Percentiles rank a stretch among this genome's conserved stretches.
Evolutionary conservation across 2,888 invertebrate species (phyloP).

Genomic region (Trissolcus japonicus): DNA sequence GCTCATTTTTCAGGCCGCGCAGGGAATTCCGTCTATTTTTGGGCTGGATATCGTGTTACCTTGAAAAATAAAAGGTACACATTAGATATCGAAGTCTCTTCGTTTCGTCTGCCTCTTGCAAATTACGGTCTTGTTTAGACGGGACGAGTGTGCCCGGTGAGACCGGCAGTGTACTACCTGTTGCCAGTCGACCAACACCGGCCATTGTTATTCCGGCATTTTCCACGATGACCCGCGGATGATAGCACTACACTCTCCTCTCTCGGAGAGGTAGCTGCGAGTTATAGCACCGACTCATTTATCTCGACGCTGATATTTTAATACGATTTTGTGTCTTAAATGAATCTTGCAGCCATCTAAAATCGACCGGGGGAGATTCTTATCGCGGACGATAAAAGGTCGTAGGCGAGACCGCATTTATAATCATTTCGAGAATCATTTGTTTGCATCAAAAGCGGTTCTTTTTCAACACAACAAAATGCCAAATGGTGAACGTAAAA

Average conservation of each 20-base stretch:
- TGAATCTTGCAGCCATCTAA: conserved; percentile 7
- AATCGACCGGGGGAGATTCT: conserved; percentile 15
- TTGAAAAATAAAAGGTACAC: conserved; percentile 48
- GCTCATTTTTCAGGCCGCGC: conserved; percentile 54
- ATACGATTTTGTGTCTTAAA: conserved; percentile 21
- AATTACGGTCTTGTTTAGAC: conserved; percentile 37
- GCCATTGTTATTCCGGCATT: conserved; percentile 47
- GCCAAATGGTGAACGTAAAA: neutral
- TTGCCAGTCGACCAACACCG: conserved; percentile 29
- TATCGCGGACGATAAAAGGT: conserved; percentile 18
- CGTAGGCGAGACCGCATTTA: too few relatives aligned
- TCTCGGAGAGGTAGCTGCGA: conserved; percentile 4
- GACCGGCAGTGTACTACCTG: conserved; percentile 47
- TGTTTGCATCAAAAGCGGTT: neutral
- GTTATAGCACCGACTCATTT: conserved; percentile 17
- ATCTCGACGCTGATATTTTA: conserved; percentile 37
- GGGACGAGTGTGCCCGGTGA: conserved; percentile 35
- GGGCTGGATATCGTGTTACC: conserved; percentile 49
- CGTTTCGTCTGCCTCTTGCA: conserved; percentile 43
- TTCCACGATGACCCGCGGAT: conserved; percentile 42
- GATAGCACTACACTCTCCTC: conserved; percentile 23
- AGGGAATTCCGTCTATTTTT: conserved; percentile 52
- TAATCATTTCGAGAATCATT: neutral
- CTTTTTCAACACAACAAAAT: neutral
- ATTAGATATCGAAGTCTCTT: conserved; percentile 37